Conservation (phyloP, 2,797 vertebrate species). For the Dallia pectoralis region DNA sequence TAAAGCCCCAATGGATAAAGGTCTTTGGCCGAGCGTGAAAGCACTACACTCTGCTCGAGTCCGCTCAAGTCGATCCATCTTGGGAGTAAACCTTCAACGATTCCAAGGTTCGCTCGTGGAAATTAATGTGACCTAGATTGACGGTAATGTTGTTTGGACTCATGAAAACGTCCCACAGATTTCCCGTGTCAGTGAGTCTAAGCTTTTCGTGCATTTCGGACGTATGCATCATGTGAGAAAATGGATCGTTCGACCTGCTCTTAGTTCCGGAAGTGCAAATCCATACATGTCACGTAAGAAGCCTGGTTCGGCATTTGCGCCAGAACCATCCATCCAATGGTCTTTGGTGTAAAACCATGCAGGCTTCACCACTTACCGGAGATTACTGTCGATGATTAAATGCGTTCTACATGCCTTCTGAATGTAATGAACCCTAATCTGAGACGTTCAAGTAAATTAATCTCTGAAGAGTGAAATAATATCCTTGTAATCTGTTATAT, state of each 20-base stretch:
- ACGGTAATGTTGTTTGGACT: neutral
- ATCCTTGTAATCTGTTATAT: too few species aligned
- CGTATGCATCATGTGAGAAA: neutral
- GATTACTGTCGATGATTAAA: too few species aligned
- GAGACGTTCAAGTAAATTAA: too few species aligned
- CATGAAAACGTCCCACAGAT: neutral
- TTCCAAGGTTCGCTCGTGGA: neutral
- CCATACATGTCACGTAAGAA: neutral
- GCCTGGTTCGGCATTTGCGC: neutral
- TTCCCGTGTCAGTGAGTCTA: neutral
- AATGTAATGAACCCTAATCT: too few species aligned
- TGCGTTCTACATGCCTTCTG: too few species aligned
- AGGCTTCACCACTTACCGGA: too few species aligned
- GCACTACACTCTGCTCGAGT: neutral
- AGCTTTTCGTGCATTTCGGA: neutral
- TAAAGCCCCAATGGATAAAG: neutral
- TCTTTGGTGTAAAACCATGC: conserved; percentile 2
- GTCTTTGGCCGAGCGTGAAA: neutral
- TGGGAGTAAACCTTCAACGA: neutral
- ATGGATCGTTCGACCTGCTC: neutral
- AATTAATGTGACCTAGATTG: neutral
- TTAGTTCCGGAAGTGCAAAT: neutral
- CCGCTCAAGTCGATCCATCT: neutral
- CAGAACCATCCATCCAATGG: neutral
- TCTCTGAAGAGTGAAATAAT: too few species aligned